Evolutionary conservation across 1,140 invertebrate genomes (phyloP).

Genomic region (Nephotettix cincticeps): DNA sequence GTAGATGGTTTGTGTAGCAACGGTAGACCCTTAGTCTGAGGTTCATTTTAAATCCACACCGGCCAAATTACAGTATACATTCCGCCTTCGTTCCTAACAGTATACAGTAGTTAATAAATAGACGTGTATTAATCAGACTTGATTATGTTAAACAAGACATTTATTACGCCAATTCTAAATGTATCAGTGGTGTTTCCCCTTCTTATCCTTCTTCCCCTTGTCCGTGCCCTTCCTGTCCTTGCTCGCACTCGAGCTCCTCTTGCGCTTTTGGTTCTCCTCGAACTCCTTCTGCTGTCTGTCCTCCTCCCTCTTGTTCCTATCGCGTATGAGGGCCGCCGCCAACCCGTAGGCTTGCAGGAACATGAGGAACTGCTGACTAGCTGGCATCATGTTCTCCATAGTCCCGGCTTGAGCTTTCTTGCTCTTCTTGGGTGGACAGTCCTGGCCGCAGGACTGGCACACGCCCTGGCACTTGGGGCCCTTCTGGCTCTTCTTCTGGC

Average conservation of each 20-base stretch:
- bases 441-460: background rate
- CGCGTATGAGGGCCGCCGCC: background rate
- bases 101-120: too few relatives aligned
- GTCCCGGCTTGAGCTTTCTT: background rate
- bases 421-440: too few relatives aligned
- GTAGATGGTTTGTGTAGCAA: too few relatives aligned
- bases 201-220: background rate
- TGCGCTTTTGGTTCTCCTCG: background rate
- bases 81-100: too few relatives aligned
- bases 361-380: conserved; percentile 6
- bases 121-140: too few relatives aligned
- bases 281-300: background rate
- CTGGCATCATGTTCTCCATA: conserved; percentile 8
- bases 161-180: too few relatives aligned
- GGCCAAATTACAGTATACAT: too few relatives aligned
- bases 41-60: too few relatives aligned
- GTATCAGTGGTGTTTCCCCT: background rate
- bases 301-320: background rate
- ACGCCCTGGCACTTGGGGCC: background rate
- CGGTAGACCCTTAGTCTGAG: too few relatives aligned
- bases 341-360: conserved; percentile 13
- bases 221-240: background rate
- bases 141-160: too few relatives aligned
- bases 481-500: background rate
- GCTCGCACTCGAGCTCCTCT: background rate